Base-by-base conservation (phyloP, 2,888 invertebrate species). In the Belgica antarctica region DNA sequence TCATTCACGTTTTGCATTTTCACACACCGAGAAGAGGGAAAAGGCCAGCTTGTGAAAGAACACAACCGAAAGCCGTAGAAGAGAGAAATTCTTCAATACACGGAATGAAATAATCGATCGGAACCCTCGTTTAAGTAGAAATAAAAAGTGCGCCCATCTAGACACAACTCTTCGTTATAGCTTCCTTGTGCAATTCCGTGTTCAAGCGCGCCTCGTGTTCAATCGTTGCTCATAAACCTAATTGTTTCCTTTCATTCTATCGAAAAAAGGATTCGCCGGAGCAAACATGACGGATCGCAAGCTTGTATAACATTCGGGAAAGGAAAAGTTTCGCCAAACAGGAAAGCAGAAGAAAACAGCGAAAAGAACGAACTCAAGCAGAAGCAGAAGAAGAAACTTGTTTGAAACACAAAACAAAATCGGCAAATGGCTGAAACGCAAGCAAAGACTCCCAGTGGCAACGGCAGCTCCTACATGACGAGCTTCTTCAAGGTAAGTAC, bases 1-100 rank as follows among this genome's bases (percentile, higher is more conserved):
- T 65, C 63, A n/a, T n/a, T 65, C 15, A 46, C 63, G 25, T 65
- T 65, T 46, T 68, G 68, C 68, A 68, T 68, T 68, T 68, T 68
- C 68, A 68, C 68, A 68, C 52, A 68, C 68, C 31, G 34, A 52
- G 57, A 31, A 68, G 47, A 52, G n/a, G n/a, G n/a, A n/a, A 68
- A 57, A 68, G 52, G 52, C 68, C 68, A 68, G 57, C 34, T 57
- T 25, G 34, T 28, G 47, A 47, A 22, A 59, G n/a, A 52, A 65
- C n/a, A 65, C 46, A 68, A 57, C 27, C 15, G 7, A 57, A 10
- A 68, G 22, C 46, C n/a, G n/a, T n/a, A n/a, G 46, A 34, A 68
- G 31, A 68, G 34, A n/a, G 46, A 47, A 66, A 36, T 66, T 47
- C 66, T 66, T 66, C 41, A 41, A 68, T 68, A 57, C 24, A 68